Conservation (phyloP, 2,888 invertebrate genomes). For the Drosophila birchii region DNA sequence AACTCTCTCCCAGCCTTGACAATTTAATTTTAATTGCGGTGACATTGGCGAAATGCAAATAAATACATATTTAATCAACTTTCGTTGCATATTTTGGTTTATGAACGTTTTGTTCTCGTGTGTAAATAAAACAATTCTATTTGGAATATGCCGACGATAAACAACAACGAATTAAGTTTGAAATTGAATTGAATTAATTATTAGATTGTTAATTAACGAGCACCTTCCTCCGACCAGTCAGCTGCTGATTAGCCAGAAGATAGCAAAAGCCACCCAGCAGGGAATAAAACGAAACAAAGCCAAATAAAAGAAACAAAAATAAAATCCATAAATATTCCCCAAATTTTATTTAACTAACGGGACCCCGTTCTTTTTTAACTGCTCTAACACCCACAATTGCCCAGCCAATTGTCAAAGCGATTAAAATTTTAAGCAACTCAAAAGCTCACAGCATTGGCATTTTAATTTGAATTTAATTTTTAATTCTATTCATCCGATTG, state of each 20-base stretch:
- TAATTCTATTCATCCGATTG: conserved; percentile 14
- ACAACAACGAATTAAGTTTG: conserved; percentile 38
- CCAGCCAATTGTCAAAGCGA: conserved; percentile 27
- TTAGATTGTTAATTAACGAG: conserved; percentile 60
- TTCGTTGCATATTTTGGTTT: conserved; percentile 36
- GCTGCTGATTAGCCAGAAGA: conserved; percentile 51
- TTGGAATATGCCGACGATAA: conserved; percentile 56
- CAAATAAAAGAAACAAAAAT: conserved; percentile 8
- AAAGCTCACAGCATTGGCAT: conserved; percentile 45
- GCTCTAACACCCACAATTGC: conserved; percentile 6
- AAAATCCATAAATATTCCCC: conserved; percentile 31
- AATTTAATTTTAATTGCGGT: conserved; percentile 37
- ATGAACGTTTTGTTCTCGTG: conserved; percentile 19
- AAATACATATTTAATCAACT: conserved; percentile 55
- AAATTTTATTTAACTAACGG: conserved; percentile 34
- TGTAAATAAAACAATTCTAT: conserved; percentile 53
- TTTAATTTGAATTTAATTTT: conserved; percentile 53
- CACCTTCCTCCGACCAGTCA: conserved; percentile 19
- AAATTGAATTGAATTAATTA: conserved; percentile 55
- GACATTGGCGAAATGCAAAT: conserved; percentile 1
- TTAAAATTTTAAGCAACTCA: conserved; percentile 39
- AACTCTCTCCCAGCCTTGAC: background rate
- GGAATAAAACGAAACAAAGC: conserved; percentile 13
- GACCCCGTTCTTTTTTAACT: background rate
- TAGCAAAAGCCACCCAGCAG: conserved; percentile 22